Conservation (phyloP, 2,888 invertebrate species). For the Autographa gamma region DNA sequence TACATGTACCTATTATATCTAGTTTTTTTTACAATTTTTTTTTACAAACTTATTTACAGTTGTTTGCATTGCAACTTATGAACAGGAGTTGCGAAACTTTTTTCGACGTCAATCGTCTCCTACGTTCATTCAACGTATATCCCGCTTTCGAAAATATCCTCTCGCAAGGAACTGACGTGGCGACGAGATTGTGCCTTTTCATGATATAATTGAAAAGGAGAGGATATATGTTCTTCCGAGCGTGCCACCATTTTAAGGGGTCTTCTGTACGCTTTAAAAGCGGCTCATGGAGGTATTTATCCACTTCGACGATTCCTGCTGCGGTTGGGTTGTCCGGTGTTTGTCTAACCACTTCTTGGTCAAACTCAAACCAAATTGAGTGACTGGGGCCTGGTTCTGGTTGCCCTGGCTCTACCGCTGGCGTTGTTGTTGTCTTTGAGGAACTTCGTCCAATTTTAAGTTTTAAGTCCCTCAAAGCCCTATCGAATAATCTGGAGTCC, state of each 20-base stretch:
- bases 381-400: background rate
- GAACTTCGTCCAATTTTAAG: background rate
- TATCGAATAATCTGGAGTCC: background rate
- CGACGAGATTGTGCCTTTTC: background rate
- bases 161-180: conserved; percentile 43
- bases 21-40: too few species aligned
- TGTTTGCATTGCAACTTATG: background rate
- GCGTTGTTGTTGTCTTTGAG: background rate
- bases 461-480: background rate
- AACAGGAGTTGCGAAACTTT: conserved; percentile 33
- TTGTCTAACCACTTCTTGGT: background rate
- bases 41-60: background rate
- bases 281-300: conserved; percentile 8
- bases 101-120: conserved; percentile 28
- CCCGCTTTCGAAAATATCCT: conserved; percentile 37
- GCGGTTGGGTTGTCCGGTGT: background rate
- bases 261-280: background rate
- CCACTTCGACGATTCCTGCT: conserved; percentile 1
- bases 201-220: background rate
- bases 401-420: background rate
- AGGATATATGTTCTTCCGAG: background rate
- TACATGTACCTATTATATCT: too few species aligned
- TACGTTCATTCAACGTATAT: conserved; percentile 25
- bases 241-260: conserved; percentile 3
- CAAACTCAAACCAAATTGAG: conserved; percentile 8